Evolutionary conservation across 2,797 vertebrate genomes (phyloP), one percentile per base, ranked within the genome.

Genomic region (Myripristis jacobus): DNA sequence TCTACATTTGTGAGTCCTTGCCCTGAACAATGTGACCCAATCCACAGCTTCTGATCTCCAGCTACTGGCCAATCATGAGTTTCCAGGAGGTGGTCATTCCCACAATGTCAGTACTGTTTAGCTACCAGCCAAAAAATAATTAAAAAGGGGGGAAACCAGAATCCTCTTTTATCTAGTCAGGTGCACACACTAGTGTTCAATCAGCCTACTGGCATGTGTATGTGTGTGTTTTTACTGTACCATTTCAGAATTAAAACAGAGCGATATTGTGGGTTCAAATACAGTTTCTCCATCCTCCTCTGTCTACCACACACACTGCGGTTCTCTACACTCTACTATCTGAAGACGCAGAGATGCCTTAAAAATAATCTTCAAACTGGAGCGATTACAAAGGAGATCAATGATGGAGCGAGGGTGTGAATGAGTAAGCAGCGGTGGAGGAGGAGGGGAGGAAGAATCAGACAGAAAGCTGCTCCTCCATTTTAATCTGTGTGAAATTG

Each of bases 31-130:
- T 10, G 21, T 80, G 77, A 91, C 70, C 71, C 61, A 84, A 74
- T 86, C 70, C 51, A 51, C 56, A 36, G n/a, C 65, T 16, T 69
- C 75, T 67, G 81, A 87, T 78, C 81, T 70, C 79, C 73, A 85
- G 74, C 83, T 73, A 74, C 79, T 53, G 27, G 68, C 86, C 84
- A 88, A 88, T 82, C 34, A 0, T 8, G 19, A 25, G 65, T 75
- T 88, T 84, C 68, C 68, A 73, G 73, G 76, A 85, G 80, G 83
- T 44, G 79, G 87, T 88, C 88, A 83, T 31, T 78, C 62, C 56
- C 60, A 89, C 87, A 89, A 87, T 84, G 70, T 79, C 72, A 46
- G 79, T 57, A 85, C n/a, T 89, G 86, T 91, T 89, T 69, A 22
- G 21, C 41, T 74, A 83, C 76, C 62, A 50, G 59, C 62, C 62